A percentile compares a stretch with the other conserved stretches of the same genome.
Conservation (phyloP, 2,888 invertebrate species). For the Ectemnius lituratus region DNA sequence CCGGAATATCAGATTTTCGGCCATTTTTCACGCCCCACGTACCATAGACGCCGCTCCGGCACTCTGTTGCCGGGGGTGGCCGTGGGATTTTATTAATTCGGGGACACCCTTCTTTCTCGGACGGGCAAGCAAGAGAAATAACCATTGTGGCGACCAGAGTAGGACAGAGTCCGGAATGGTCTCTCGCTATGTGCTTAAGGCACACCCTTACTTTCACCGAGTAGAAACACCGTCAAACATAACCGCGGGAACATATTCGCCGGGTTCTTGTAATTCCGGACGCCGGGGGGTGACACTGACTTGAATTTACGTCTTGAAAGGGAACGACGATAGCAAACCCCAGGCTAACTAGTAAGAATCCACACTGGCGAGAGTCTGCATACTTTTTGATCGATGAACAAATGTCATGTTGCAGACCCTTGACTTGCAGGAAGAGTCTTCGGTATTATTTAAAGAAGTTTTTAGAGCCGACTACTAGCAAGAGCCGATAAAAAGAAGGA, state of each 20-base stretch:
- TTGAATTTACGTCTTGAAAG: conserved; percentile 44
- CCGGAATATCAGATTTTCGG: conserved; percentile 78
- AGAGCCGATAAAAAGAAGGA: conserved; percentile 15
- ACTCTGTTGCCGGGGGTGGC: conserved; percentile 48
- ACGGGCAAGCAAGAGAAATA: conserved; percentile 3
- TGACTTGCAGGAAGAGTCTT: not conserved
- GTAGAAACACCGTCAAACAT: conserved; percentile 32
- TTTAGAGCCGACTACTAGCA: conserved; percentile 14
- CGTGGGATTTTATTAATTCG: conserved; percentile 74
- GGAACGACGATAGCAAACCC: not conserved
- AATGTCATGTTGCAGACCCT: not conserved
- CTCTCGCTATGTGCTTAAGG: conserved; percentile 42
- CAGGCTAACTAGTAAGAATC: no score
- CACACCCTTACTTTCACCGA: conserved; percentile 38
- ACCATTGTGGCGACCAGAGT: not conserved
- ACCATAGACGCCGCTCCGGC: conserved; percentile 39
- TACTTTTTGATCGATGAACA: conserved; percentile 9
- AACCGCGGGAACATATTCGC: conserved; percentile 48
- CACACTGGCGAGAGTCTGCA: not conserved
- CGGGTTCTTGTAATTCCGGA: conserved; percentile 38
- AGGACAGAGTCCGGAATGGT: conserved; percentile 36
- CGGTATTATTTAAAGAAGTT: not conserved
- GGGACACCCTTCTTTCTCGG: conserved; percentile 49
- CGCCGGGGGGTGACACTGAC: conserved; percentile 28
- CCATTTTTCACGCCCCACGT: conserved; percentile 76